Base-by-base conservation (phyloP, 1,140 invertebrate genomes). In the Lineus longissimus region DNA sequence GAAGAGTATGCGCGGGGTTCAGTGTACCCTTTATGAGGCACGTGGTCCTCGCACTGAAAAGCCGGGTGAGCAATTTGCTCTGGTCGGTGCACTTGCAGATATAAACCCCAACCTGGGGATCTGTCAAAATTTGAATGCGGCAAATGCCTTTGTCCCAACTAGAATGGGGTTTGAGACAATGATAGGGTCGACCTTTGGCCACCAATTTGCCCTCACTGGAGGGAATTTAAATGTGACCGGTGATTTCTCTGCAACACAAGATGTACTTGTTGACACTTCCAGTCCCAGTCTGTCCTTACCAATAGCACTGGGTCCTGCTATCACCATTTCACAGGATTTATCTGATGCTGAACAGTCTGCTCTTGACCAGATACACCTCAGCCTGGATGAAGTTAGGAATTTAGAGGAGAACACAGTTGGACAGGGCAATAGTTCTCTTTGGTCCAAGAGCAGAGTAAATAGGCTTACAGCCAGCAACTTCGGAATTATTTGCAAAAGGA, bases 401-500 rank as follows among this genome's bases (percentile, higher is more conserved):
- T 51, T 51, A n/a, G 47, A 51, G n/a, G n/a, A n/a, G n/a, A 23
- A 9, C 25, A 51, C 47, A 51, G 47, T 51, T 51, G 47, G 47
- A 51, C 47, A 51, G 25, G 25, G 25, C 25, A 23, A 9, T 23
- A 51, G n/a, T 27, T 27, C 47, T 27, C 47, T 51, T 51, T 51
- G 47, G 47, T 51, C 47, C 4, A 27, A 51, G n/a, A 27, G 19
- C n/a, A 51, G 47, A n/a, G 4, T 23, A n/a, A 27, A 27, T 23
- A 23, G n/a, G 47, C 9, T 51, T 51, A 51, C n/a, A 9, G 25
- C 19, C 47, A 51, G 47, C 25, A 51, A 51, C 25, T 51, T 51
- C n/a, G 47, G 47, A 9, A 51, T 6, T 7, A 51, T 51, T 51
- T 27, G n/a, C 25, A 51, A 27, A n/a, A 51, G 47, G 25, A 51